Evolutionary conservation across 2,888 invertebrate genomes (phyloP).

Genomic region (Dryobota labecula): DNA sequence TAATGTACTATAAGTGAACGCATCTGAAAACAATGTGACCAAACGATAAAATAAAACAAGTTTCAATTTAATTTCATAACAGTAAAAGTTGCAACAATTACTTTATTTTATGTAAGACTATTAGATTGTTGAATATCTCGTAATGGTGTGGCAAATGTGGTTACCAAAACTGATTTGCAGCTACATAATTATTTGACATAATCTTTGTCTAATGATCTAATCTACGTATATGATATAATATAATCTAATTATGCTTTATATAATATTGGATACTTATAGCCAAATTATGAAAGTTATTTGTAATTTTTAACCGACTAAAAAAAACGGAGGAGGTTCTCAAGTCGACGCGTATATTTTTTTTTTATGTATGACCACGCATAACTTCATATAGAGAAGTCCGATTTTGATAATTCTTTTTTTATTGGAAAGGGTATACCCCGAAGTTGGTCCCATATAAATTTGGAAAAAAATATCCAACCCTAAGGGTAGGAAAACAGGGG

Average conservation of each 20-base stretch:
- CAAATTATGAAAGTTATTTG: background rate
- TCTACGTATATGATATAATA: background rate
- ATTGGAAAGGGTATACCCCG: no score
- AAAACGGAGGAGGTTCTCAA: no score
- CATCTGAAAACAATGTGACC: background rate
- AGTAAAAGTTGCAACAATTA: conserved; percentile 34
- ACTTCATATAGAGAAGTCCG: no score
- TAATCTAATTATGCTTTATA: background rate
- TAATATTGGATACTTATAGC: background rate
- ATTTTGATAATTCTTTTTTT: no score
- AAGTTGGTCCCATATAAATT: no score
- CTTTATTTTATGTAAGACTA: conserved; percentile 24
- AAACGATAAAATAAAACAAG: conserved; percentile 18
- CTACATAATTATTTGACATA: background rate
- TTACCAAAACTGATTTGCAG: background rate
- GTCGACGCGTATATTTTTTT: no score
- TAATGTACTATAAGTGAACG: no score
- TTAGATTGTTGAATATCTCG: conserved; percentile 7
- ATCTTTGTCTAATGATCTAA: background rate
- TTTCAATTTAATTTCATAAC: conserved; percentile 16
- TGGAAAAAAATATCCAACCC: no score
- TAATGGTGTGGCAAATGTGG: conserved; percentile 7
- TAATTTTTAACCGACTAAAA: no score
- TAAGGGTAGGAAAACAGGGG: no score
- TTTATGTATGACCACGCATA: no score